Evolutionary conservation across 2,797 vertebrate species (phyloP).

Genomic region (Pempheris klunzingeri): DNA sequence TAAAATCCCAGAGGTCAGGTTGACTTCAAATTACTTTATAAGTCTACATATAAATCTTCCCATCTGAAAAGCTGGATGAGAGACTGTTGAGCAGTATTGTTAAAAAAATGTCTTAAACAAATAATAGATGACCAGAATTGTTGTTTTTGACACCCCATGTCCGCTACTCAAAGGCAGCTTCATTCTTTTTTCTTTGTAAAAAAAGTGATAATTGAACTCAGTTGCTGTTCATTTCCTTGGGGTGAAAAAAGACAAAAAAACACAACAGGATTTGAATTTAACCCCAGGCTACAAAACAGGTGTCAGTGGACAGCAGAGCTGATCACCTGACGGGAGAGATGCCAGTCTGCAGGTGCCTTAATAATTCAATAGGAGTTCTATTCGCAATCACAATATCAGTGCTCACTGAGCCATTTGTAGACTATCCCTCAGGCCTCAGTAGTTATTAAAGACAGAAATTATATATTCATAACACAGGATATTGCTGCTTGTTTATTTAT

Average conservation of each 20-base stretch:
- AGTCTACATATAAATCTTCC: too few species aligned
- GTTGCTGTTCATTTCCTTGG: slow-evolving; percentile 1
- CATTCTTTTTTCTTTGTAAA: neutral
- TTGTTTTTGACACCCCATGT: neutral
- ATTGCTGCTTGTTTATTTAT: slow-evolving; percentile 98
- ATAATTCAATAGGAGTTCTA: slow-evolving; percentile 87
- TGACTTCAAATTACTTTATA: neutral
- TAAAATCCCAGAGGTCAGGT: neutral
- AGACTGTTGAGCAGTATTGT: neutral
- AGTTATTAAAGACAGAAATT: slow-evolving; percentile 94
- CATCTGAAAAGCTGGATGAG: neutral
- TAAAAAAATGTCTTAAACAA: neutral
- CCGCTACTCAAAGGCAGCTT: neutral
- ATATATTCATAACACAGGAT: slow-evolving; percentile 96
- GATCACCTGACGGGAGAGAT: slow-evolving; percentile 68
- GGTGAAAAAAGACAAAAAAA: slow-evolving; percentile 13
- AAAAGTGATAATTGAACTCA: neutral
- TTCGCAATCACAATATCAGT: slow-evolving; percentile 86
- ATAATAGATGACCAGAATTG: neutral
- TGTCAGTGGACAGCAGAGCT: slow-evolving; percentile 50
- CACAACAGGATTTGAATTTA: slow-evolving; percentile 35
- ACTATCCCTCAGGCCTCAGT: slow-evolving; percentile 89
- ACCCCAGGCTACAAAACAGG: slow-evolving; percentile 45
- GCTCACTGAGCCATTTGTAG: slow-evolving; percentile 89
- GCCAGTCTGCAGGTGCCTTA: slow-evolving; percentile 76